Base-by-base conservation (phyloP, 2,113 vertebrate genomes). In the Tympanuchus pallidicinctus region DNA sequence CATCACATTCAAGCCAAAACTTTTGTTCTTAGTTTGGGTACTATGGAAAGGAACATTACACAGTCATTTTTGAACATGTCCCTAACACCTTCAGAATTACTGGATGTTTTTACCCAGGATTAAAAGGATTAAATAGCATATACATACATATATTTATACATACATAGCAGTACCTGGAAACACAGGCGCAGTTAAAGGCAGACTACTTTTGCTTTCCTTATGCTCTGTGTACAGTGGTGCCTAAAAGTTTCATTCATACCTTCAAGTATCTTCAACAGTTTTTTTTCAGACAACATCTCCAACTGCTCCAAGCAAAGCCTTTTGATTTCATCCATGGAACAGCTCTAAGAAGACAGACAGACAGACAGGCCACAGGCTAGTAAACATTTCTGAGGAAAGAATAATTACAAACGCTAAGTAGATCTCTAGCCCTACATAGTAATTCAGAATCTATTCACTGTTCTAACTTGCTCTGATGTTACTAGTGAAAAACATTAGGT, bases 231-330 rank as follows among this genome's bases (percentile, higher is more conserved):
- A 64, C 32, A 74, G 60, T 8, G 18, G 10, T 48, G 21, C 60
- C 57, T 27, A 54, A 4, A 81, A 82, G 64, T 79, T 59, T n/a
- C 45, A 40, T 67, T 87, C 96, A 97, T 98, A 99, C 99, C 99
- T 95, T 98, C 98, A 91, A 99, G 97, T 94, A 99, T 99, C 97
- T 98, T 98, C 93, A 98, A 93, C 11, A 99, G 97, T 71, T 98
- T 98, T 92, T 97, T 98, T 95, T 99, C 98, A 30, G 98, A 98
- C 82, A 99, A 97, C 40, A 98, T 97, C 67, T 99, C 98, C 97
- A 99, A 97, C 59, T 99, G 99, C 91, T 99, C 99, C 97, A 98
- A 98, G 93, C 99, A 99, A 60, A 99, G 97, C 42, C 95, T 98
- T 97, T 98, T 98, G 92, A 99, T 99, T 98, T 99, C 99, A 3